Evolutionary conservation across 2,797 vertebrate genomes (phyloP), one percentile per base, ranked within the genome.

Genomic region (Paedocypris micromegethes): DNA sequence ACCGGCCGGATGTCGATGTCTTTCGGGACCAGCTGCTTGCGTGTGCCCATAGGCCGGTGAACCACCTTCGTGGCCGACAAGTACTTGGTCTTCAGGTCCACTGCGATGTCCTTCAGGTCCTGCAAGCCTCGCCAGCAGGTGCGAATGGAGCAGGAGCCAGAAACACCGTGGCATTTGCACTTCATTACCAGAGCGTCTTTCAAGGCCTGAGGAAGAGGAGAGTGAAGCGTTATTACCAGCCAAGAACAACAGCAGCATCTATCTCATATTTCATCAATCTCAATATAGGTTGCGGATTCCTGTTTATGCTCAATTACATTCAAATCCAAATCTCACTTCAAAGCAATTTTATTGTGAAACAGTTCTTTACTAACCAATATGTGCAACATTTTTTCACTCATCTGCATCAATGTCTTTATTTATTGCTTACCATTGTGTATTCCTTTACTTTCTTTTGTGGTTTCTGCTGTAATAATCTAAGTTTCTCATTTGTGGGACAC

Each of bases 121-220:
- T 95, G 94, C 58, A 98, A 88, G 66, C 97, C 96, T 86, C 89
- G 93, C 97, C 97, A 99, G 86, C 97, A 99, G 66, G 97, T 99
- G 81, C 94, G 91, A 81, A 98, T 96, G 47, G 97, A 99, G 84
- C 97, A 99, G 77, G 97, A 99, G 65, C 97, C 97, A 0, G 97
- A 99, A 2, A 99, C 96, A 0, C 97, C 97, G 0, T 99, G 97
- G 79, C 97, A 99, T 71, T 99, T 99, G 84, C 97, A 99, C 85
- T 99, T 99, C 91, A 95, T 91, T 80, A 98, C 96, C 81, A 99
- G 77, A 4, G 96, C 94, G 2, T 92, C 92, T 66, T 86, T 89
- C 77, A 99, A 84, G 58, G 83, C 94, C 97, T 99, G 70, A 3
- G 3, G 1, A 3, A 71, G 3, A 69, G 38, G 9, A 4, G 0